These are phyloP conservation scores for Psylliodes chrysocephalus DNA, from an alignment of 2,888 invertebrate genomes.

Conservation along the genomic window DNA sequence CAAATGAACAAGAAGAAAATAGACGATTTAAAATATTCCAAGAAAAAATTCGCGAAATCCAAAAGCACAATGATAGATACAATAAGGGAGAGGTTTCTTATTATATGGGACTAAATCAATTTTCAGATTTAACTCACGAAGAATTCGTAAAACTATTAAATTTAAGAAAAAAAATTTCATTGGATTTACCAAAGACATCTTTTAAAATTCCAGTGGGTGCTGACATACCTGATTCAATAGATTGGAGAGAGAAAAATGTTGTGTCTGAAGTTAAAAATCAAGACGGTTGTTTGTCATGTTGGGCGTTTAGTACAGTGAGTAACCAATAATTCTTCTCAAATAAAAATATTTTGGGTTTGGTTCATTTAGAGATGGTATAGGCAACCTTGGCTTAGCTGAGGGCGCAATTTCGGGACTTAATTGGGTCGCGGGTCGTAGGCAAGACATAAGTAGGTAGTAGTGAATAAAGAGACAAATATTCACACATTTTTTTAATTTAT, in stretches of 20 bases:
- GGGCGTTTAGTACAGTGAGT: slow-evolving; percentile 73
- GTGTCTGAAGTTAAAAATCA: slow-evolving; percentile 78
- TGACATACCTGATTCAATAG: slow-evolving; percentile 54
- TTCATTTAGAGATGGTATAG: no score
- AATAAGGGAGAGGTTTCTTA: slow-evolving; percentile 9
- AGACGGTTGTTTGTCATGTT: slow-evolving; percentile 83
- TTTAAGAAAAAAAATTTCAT: background rate
- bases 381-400: no score
- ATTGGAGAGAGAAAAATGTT: slow-evolving; percentile 69
- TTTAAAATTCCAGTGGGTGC: background rate
- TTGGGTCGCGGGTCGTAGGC: no score
- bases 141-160: slow-evolving; percentile 13
- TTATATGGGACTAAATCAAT: slow-evolving; percentile 9
- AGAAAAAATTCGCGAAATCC: slow-evolving; percentile 13
- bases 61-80: slow-evolving; percentile 18
- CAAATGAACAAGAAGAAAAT: slow-evolving; percentile 1
- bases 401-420: no score
- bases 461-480: no score
- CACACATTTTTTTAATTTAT: no score
- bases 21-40: slow-evolving; percentile 11
- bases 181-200: background rate
- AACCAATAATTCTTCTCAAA: background rate
- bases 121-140: slow-evolving; percentile 17
- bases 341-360: background rate
- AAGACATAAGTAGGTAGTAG: no score